These are phyloP conservation scores for Blennius ocellaris DNA, from an alignment of 2,113 vertebrate species.

Conservation along the genomic window DNA sequence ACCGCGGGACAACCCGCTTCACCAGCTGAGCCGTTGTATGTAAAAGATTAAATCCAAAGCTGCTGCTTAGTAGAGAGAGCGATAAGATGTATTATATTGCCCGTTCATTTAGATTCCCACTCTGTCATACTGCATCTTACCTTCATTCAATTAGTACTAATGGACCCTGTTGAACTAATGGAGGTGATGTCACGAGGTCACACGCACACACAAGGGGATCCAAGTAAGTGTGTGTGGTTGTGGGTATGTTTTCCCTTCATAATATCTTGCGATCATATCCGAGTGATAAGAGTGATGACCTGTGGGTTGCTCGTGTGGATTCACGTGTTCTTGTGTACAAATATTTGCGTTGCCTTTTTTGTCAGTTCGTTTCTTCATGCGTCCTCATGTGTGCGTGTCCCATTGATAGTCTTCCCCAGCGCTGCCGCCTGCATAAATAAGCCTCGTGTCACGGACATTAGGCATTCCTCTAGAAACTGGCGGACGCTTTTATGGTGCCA, in stretches of 20 bases:
- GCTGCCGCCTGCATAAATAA: conserved; percentile 50
- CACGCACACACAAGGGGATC: conserved; percentile 4
- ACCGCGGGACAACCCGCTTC: too few relatives aligned
- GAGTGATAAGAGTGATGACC: background rate
- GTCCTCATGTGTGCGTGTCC: conserved; percentile 16
- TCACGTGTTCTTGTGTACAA: background rate
- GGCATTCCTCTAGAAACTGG: conserved; percentile 61
- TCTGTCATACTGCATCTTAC: conserved; percentile 35
- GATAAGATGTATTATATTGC: conserved; percentile 17
- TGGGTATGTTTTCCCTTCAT: background rate
- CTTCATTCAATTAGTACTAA: conserved; percentile 68
- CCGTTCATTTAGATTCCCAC: conserved; percentile 54
- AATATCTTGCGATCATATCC: background rate
- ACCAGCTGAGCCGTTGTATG: too few relatives aligned
- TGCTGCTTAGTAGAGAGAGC: background rate
- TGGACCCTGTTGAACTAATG: conserved; percentile 55
- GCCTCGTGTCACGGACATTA: conserved; percentile 52
- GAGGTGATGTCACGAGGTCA: conserved; percentile 34
- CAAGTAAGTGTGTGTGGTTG: background rate
- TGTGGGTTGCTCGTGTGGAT: background rate
- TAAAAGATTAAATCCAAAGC: too few relatives aligned
- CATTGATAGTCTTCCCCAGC: conserved; percentile 58
- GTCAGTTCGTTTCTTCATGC: too few relatives aligned
- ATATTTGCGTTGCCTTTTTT: too few relatives aligned
- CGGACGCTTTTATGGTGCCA: conserved; percentile 60